Evolutionary conservation across 2,888 invertebrate species (phyloP).

Genomic region (Pecten maximus): DNA sequence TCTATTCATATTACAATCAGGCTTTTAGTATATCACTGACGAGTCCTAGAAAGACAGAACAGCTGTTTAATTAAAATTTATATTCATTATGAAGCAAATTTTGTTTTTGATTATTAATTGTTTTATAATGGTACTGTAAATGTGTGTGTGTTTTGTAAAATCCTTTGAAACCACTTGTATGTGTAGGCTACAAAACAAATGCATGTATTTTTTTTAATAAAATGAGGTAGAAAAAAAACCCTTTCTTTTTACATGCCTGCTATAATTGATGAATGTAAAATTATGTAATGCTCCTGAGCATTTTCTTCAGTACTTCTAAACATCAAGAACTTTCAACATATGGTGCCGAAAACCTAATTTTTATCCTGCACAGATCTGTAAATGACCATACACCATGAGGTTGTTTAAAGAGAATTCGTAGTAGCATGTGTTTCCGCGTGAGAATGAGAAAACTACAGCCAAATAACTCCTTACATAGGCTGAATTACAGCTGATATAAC

Average conservation of each 20-base stretch:
- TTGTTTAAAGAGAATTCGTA: neutral
- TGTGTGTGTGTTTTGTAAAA: too few species aligned
- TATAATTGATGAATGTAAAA: neutral
- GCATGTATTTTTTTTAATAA: too few species aligned
- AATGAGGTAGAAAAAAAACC: too few species aligned
- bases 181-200: too few species aligned
- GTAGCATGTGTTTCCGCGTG: neutral
- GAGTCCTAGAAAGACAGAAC: too few species aligned
- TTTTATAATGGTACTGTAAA: too few species aligned
- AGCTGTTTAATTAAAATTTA: too few species aligned
- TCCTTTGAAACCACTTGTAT: too few species aligned
- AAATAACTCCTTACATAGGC: neutral
- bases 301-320: neutral
- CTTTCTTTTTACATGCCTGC: neutral
- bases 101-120: too few species aligned
- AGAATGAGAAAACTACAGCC: neutral
- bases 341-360: neutral
- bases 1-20: too few species aligned
- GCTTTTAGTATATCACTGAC: too few species aligned
- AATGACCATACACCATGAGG: neutral
- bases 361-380: neutral
- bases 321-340: neutral
- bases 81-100: too few species aligned
- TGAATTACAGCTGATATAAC: neutral
- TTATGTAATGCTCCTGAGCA: neutral